Conservation (phyloP, 2,113 vertebrate genomes). For the Channa argus region DNA sequence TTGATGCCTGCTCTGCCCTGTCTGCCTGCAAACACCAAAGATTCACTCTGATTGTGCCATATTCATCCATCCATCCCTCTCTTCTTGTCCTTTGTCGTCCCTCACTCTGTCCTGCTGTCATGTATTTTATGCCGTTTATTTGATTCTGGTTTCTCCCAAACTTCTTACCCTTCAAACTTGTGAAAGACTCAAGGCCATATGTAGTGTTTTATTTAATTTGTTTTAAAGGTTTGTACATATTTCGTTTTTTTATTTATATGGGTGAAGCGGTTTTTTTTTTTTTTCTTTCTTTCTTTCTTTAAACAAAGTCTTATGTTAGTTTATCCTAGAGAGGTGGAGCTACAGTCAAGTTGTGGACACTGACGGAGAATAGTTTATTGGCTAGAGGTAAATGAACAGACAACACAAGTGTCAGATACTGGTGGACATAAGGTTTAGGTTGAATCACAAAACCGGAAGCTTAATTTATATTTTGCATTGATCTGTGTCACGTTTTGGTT, state of each 20-base stretch:
- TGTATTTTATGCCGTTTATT: constrained; percentile 40
- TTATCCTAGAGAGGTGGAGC: constrained; percentile 32
- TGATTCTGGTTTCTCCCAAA: constrained; percentile 30
- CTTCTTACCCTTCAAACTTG: constrained; percentile 51
- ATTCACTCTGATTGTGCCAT: constrained; percentile 69
- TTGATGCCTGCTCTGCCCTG: constrained; percentile 21
- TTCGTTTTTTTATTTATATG: constrained; percentile 82
- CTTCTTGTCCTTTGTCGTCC: constrained; percentile 12
- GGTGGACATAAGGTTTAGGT: neutral
- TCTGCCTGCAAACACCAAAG: constrained; percentile 61
- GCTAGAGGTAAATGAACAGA: neutral
- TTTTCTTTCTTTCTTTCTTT: constrained; percentile 20
- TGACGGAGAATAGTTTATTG: constrained; percentile 48
- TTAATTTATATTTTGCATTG: neutral
- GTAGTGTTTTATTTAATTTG: constrained; percentile 76
- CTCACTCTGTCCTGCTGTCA: constrained; percentile 53
- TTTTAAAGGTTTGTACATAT: constrained; percentile 82
- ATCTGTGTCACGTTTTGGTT: neutral
- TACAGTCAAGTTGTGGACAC: constrained; percentile 51
- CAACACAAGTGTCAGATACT: neutral
- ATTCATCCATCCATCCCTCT: constrained; percentile 40
- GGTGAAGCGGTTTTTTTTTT: constrained; percentile 72
- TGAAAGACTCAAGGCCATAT: constrained; percentile 72
- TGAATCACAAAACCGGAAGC: neutral
- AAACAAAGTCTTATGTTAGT: constrained; percentile 74